These are phyloP conservation scores for Colinus virginianus DNA, from an alignment of 2,113 vertebrate genomes.

Conservation along the genomic window DNA sequence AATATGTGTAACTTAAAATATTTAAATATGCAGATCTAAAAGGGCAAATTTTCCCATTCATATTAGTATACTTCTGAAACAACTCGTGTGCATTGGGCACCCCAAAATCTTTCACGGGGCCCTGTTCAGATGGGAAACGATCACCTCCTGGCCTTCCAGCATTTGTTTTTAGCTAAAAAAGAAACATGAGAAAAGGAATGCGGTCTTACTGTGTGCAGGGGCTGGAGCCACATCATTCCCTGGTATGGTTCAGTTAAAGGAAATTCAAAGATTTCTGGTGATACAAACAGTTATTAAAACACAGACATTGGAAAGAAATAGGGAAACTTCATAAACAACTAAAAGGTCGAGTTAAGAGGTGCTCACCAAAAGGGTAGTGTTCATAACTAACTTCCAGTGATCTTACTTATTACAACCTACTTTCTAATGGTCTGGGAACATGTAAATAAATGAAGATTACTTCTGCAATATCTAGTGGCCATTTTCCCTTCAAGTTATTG, in stretches of 20 bases:
- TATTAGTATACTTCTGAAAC: not conserved
- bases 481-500: not conserved
- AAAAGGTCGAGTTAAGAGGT: not conserved
- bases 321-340: not conserved
- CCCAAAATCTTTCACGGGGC: not conserved
- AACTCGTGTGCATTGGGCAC: not conserved
- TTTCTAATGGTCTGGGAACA: not conserved
- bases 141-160: not conserved
- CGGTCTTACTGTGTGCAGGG: not conserved
- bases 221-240: not conserved
- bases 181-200: not conserved
- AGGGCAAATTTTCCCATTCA: not conserved
- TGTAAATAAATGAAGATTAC: not conserved
- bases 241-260: not conserved
- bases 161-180: not conserved
- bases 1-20: not conserved
- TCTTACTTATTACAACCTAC: not conserved
- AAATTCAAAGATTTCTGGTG: not conserved
- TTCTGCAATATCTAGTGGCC: not conserved
- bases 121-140: not conserved
- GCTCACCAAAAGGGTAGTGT: not conserved
- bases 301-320: not conserved
- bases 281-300: not conserved
- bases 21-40: not conserved
- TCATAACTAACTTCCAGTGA: not conserved